These are phyloP conservation scores for Galaxias olidus DNA, from an alignment of 2,797 vertebrate genomes.

Conservation along the genomic window DNA sequence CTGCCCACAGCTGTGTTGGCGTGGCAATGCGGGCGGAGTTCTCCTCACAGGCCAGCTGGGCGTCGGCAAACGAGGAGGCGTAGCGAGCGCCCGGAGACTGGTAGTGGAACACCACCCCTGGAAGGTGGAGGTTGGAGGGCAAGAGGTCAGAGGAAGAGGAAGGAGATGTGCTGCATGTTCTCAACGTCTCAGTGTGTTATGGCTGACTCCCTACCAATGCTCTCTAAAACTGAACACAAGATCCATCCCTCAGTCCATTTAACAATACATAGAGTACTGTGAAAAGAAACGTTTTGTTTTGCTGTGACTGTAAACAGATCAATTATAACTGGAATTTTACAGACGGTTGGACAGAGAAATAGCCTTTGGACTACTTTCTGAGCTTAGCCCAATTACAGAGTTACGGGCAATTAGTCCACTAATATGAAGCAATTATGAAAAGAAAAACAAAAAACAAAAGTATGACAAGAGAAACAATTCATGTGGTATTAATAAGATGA, in stretches of 20 bases:
- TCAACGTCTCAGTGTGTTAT: too few relatives aligned
- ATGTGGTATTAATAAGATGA: conserved; percentile 45
- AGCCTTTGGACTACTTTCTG: conserved; percentile 41
- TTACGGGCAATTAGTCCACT: conserved; percentile 44
- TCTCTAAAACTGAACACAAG: too few relatives aligned
- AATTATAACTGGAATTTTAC: conserved; percentile 31
- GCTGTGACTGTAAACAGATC: conserved; percentile 26
- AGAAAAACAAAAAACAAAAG: conserved; percentile 28
- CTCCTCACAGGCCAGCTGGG: conserved; percentile 81
- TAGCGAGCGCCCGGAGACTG: conserved; percentile 79
- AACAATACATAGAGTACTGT: too few relatives aligned
- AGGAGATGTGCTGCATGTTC: too few relatives aligned
- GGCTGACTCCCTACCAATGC: too few relatives aligned
- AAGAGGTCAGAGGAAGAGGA: too few relatives aligned
- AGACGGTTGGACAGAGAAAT: conserved; percentile 25
- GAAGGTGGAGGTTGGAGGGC: neutral
- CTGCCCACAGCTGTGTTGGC: conserved; percentile 86
- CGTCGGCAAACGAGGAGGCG: conserved; percentile 80
- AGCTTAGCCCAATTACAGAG: conserved; percentile 51
- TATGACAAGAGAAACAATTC: neutral
- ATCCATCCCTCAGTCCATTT: too few relatives aligned
- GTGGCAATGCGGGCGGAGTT: conserved; percentile 85
- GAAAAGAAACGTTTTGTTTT: too few relatives aligned
- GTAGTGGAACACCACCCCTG: conserved; percentile 94
- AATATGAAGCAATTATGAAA: conserved; percentile 47